phyloP scores from a whole-genome alignment of 2,113 vertebrate genomes.

The Rhadina sibilatrix region DNA sequence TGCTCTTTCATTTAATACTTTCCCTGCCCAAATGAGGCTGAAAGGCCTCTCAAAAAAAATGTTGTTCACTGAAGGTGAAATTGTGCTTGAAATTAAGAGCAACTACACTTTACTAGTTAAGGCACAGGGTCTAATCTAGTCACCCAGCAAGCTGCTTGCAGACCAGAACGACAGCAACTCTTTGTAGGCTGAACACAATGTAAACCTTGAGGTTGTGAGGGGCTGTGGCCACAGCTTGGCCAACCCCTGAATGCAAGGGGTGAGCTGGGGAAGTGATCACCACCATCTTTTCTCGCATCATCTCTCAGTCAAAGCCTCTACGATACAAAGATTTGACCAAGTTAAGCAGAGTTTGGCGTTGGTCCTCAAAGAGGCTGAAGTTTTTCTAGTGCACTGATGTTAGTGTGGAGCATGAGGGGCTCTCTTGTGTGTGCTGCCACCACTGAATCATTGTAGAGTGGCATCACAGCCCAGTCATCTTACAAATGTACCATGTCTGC shows the following conservation, averaged over 20 bases:
- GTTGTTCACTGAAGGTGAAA: background rate
- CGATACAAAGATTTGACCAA: background rate
- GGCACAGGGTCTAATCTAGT: background rate
- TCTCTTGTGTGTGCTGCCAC: background rate
- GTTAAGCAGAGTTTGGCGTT: background rate
- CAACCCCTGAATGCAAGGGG: background rate
- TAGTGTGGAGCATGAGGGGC: background rate
- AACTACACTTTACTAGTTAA: background rate
- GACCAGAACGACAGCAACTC: background rate
- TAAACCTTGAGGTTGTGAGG: background rate
- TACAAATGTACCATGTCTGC: background rate
- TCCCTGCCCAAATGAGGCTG: background rate
- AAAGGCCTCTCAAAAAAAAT: background rate
- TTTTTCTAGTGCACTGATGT: background rate
- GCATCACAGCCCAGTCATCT: background rate
- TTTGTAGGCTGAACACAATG: fast-evolving
- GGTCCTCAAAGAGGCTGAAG: background rate
- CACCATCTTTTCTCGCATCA: background rate
- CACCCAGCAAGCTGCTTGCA: background rate
- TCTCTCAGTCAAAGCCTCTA: background rate
- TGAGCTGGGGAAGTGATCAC: background rate
- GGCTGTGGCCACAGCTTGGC: background rate
- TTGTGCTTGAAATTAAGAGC: background rate
- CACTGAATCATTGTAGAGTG: background rate
- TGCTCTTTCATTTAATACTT: background rate